These are phyloP conservation scores for Fundulus diaphanus DNA, from an alignment of 2,797 vertebrate species.

Conservation along the genomic window DNA sequence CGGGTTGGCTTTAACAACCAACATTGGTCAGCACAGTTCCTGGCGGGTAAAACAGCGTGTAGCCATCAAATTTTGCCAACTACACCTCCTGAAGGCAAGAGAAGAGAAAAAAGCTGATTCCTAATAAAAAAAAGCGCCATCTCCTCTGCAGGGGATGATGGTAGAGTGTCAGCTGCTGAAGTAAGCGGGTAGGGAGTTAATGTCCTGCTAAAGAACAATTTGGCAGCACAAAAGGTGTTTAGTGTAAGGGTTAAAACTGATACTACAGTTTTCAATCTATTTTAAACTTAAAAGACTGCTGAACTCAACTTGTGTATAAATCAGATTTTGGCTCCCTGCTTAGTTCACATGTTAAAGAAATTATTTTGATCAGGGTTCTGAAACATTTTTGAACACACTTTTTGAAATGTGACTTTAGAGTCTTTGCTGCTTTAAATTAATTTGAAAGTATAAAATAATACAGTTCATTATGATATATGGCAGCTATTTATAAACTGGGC, in stretches of 20 bases:
- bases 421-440: not conserved
- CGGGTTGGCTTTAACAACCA: slow-evolving; percentile 66
- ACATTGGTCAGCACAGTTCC: slow-evolving; percentile 48
- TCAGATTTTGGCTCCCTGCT: not conserved
- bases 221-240: slow-evolving; percentile 6
- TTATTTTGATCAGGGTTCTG: not conserved
- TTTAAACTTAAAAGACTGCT: no score
- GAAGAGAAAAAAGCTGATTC: slow-evolving; percentile 53
- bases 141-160: slow-evolving; percentile 37
- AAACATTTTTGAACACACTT: not conserved
- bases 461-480: not conserved
- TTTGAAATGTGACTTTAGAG: no score
- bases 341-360: not conserved
- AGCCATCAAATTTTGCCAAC: slow-evolving; percentile 54
- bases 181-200: slow-evolving; percentile 31
- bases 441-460: not conserved
- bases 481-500: not conserved
- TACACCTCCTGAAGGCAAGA: slow-evolving; percentile 55
- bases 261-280: not conserved
- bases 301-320: no score
- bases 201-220: slow-evolving; percentile 48
- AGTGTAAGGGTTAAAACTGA: not conserved
- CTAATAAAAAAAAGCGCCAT: slow-evolving; percentile 44
- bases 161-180: slow-evolving; percentile 42
- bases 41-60: slow-evolving; percentile 58